Conservation (phyloP, 2,113 vertebrate genomes). For the Callithrix jacchus region DNA sequence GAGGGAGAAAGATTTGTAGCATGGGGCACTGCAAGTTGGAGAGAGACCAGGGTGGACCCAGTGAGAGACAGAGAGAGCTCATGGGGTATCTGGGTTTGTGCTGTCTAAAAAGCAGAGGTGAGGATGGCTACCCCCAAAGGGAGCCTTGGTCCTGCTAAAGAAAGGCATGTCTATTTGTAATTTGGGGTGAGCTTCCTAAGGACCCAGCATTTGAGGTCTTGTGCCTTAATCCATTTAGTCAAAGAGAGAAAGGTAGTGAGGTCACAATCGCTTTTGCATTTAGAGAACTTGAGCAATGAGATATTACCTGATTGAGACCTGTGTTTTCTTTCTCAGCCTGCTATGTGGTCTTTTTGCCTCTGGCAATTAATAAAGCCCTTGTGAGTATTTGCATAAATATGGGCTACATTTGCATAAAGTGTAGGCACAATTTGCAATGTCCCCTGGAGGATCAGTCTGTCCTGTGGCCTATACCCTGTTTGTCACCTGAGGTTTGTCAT, state of each 20-base stretch:
- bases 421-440: conserved; percentile 22
- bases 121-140: background rate
- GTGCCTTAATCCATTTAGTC: background rate
- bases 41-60: background rate
- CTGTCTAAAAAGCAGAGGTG: background rate
- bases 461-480: conserved; percentile 37
- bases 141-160: background rate
- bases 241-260: background rate
- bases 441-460: conserved; percentile 39
- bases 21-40: too few species aligned
- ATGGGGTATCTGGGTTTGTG: background rate
- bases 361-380: background rate
- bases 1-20: background rate
- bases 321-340: background rate
- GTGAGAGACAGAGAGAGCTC: background rate
- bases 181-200: background rate
- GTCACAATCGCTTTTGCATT: background rate
- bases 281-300: background rate
- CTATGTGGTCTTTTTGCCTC: background rate
- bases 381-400: background rate
- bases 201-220: background rate
- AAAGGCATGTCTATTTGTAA: background rate
- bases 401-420: conserved; percentile 43
- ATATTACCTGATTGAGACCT: background rate
- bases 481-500: conserved; percentile 52